These are phyloP conservation scores for Percopsis transmontana DNA, from an alignment of 2,113 vertebrate species.

Conservation along the genomic window DNA sequence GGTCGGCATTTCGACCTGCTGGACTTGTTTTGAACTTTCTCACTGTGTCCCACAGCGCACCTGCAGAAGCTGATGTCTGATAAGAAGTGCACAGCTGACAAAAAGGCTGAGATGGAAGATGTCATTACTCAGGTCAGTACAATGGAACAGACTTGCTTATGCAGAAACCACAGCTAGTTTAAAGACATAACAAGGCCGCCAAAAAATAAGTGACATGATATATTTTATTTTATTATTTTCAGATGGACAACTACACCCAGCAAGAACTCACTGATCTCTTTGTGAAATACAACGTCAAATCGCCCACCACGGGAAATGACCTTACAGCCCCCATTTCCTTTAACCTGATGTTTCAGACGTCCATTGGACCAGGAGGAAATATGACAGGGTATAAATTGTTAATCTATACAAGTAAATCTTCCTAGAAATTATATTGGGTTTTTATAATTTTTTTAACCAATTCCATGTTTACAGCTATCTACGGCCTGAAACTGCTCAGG, in stretches of 20 bases:
- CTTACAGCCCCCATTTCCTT: conserved; percentile 91
- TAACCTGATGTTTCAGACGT: conserved; percentile 99
- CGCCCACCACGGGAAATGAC: conserved; percentile 93
- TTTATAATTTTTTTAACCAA: neutral
- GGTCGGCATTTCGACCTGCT: neutral
- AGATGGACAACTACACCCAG: conserved; percentile 96
- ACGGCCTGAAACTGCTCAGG: conserved; percentile 98
- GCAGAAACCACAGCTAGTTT: neutral
- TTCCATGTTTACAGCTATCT: conserved; percentile 82
- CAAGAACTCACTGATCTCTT: conserved; percentile 91
- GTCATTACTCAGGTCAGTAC: conserved; percentile 87
- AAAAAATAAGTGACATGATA: neutral
- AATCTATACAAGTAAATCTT: neutral
- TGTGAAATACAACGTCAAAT: conserved; percentile 94
- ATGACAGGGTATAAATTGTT: conserved; percentile 86
- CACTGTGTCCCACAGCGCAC: conserved; percentile 78
- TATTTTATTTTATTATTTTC: conserved; percentile 6
- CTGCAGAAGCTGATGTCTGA: conserved; percentile 97
- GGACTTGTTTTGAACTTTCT: neutral
- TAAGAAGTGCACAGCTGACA: conserved; percentile 92
- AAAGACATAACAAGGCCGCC: neutral
- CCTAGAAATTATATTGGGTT: neutral
- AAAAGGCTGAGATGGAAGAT: conserved; percentile 92
- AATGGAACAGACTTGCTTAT: neutral
- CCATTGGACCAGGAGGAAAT: conserved; percentile 95